Evolutionary conservation across 2,113 vertebrate species (phyloP).

Genomic region (Rhinopomastus cyanomelas): DNA sequence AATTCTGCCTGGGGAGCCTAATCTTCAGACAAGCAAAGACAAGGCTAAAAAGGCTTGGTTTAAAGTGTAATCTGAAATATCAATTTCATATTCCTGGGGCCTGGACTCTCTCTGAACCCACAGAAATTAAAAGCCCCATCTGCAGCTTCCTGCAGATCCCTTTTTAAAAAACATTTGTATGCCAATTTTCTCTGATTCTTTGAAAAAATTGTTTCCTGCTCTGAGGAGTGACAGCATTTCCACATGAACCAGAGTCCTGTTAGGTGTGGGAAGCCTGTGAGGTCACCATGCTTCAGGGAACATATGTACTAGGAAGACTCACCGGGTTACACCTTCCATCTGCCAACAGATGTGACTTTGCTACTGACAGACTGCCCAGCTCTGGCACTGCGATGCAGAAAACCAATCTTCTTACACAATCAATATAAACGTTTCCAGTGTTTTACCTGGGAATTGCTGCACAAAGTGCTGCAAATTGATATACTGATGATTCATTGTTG

Average conservation of each 20-base stretch:
- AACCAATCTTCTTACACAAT: background rate
- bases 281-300: background rate
- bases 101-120: background rate
- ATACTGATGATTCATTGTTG: background rate
- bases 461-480: background rate
- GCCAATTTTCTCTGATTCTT: background rate
- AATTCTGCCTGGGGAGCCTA: constrained; percentile 2
- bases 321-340: background rate
- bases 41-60: background rate
- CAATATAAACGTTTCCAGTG: accelerated
- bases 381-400: accelerated
- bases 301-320: accelerated
- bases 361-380: background rate
- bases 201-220: background rate
- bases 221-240: background rate
- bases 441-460: background rate
- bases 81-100: background rate
- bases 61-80: constrained; percentile 5
- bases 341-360: background rate
- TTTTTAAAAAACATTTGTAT: background rate
- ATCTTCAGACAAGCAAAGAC: constrained; percentile 21
- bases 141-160: background rate
- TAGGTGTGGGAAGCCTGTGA: background rate
- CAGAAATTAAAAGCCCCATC: background rate
- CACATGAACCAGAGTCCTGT: background rate